A percentile compares a stretch with the other conserved stretches of the same genome.
Evolutionary conservation across 2,888 invertebrate genomes (phyloP).

Genomic region (Phortica okadai): DNA sequence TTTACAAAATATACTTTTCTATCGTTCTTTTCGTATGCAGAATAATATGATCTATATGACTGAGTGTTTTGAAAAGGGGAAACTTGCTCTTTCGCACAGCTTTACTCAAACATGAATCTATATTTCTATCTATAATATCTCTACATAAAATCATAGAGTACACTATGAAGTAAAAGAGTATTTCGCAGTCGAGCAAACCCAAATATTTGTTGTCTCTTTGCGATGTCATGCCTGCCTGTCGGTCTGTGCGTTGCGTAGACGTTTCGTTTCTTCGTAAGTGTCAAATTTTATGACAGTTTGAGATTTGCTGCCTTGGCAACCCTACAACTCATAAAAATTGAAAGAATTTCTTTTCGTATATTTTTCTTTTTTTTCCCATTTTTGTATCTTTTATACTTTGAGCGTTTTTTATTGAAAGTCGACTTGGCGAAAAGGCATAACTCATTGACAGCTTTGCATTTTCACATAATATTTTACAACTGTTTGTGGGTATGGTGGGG

Average conservation of each 20-base stretch:
- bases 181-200: too few species aligned
- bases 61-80: too few species aligned
- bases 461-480: constrained; percentile 56
- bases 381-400: not conserved
- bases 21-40: too few species aligned
- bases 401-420: constrained; percentile 7
- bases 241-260: constrained; percentile 16
- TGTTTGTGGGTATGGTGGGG: not conserved
- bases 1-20: too few species aligned
- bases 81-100: too few species aligned
- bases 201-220: too few species aligned
- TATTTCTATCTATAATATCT: too few species aligned
- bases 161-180: too few species aligned
- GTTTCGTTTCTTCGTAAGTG: constrained; percentile 50
- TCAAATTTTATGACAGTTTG: constrained; percentile 73
- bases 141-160: too few species aligned
- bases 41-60: too few species aligned
- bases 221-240: not conserved
- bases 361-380: not conserved
- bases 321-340: constrained; percentile 22
- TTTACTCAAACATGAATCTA: too few species aligned
- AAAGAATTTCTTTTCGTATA: constrained; percentile 79
- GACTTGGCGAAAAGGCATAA: constrained; percentile 57
- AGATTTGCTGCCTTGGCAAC: constrained; percentile 48
- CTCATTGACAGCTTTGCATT: constrained; percentile 70